These are phyloP conservation scores for Agonum fuliginosum DNA, from an alignment of 2,888 invertebrate species.

Conservation along the genomic window DNA sequence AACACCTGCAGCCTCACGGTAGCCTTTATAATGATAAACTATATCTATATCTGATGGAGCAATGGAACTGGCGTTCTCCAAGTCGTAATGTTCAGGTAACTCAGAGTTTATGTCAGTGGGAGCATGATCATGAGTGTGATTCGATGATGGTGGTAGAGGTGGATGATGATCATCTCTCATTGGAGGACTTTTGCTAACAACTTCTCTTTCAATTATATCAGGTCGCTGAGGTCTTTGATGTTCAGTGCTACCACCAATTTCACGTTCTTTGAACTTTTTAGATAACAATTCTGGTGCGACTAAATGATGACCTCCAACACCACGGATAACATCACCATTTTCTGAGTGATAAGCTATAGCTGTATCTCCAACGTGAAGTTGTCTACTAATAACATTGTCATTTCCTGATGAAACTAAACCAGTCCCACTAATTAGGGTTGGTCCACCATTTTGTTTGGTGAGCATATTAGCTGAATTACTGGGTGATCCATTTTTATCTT, in stretches of 20 bases:
- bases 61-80: conserved; percentile 97
- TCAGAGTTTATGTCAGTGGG: conserved; percentile 86
- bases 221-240: conserved; percentile 89
- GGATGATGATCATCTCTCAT: conserved; percentile 87
- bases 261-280: conserved; percentile 92
- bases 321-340: conserved; percentile 83
- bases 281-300: conserved; percentile 91
- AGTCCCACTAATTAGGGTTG: conserved; percentile 81
- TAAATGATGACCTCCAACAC: conserved; percentile 85
- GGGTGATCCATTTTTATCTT: conserved; percentile 85
- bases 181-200: conserved; percentile 88
- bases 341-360: conserved; percentile 84
- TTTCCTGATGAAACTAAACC: conserved; percentile 80
- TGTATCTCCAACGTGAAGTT: conserved; percentile 80
- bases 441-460: conserved; percentile 85
- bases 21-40: conserved; percentile 96
- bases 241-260: conserved; percentile 81
- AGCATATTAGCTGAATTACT: conserved; percentile 82
- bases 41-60: conserved; percentile 98
- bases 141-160: conserved; percentile 85
- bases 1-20: conserved; percentile 88
- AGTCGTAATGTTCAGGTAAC: conserved; percentile 93
- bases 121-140: conserved; percentile 83
- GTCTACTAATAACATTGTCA: conserved; percentile 81
- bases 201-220: conserved; percentile 94